Percentiles rank a stretch among this genome's conserved stretches.
Evolutionary conservation across 92 coral and sea anemone genomes (phyloP).

Genomic region (Siderastrea siderea): DNA sequence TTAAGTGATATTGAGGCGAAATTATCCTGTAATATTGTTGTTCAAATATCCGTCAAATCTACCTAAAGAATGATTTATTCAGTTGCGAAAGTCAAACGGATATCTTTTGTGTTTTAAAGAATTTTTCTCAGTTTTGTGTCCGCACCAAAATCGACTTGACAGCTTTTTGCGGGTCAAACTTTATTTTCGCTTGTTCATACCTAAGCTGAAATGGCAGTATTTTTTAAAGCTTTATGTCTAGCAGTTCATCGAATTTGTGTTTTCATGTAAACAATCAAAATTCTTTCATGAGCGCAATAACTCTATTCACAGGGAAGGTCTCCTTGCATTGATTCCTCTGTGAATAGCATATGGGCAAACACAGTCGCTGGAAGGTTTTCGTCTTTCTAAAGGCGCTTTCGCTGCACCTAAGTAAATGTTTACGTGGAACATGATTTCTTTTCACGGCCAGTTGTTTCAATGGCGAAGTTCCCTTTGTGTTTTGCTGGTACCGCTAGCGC

Average conservation of each 20-base stretch:
- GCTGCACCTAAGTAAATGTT: constrained; percentile 63
- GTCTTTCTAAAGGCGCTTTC: constrained; percentile 45
- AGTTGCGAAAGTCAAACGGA: constrained; percentile 19
- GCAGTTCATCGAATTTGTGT: neutral
- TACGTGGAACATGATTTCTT: constrained; percentile 47
- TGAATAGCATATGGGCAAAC: constrained; percentile 50
- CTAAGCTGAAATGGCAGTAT: too few species aligned
- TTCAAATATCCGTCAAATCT: constrained; percentile 18
- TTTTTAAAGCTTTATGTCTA: neutral
- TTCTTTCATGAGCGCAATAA: neutral
- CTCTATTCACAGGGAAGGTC: neutral
- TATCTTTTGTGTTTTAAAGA: neutral
- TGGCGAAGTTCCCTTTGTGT: constrained; percentile 40
- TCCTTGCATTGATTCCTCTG: constrained; percentile 24
- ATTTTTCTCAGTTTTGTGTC: constrained; percentile 5
- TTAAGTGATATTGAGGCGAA: constrained; percentile 28
- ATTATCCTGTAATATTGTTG: neutral
- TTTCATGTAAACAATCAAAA: neutral
- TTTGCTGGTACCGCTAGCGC: constrained; percentile 22
- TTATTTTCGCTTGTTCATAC: too few species aligned
- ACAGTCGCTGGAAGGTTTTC: constrained; percentile 45
- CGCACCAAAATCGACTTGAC: neutral
- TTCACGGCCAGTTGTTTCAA: constrained; percentile 44
- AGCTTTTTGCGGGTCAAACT: neutral
- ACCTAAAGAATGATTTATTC: neutral